Evolutionary conservation across 2,888 invertebrate genomes (phyloP), one percentile per base, ranked within the genome.

Genomic region (Tribolium freemani): DNA sequence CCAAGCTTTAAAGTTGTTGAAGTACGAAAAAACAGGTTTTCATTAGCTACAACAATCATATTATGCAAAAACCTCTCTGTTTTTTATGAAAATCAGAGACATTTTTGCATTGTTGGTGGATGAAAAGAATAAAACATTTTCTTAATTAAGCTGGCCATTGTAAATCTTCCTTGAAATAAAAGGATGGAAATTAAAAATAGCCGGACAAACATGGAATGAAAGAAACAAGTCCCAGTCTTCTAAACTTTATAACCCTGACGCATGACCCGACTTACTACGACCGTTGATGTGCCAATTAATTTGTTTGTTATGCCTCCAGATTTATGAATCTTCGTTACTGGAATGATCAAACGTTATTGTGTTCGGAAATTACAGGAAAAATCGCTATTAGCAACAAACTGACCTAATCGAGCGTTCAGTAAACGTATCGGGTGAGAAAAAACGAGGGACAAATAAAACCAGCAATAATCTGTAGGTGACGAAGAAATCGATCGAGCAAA

Each of bases 101-200:
- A 54, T 26, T 26, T 26, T 26, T 26, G 38, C 3, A 5, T 38
- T 38, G 8, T 38, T 8, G 1, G 67, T 70, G 61, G 63, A 73
- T 54, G 75, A 77, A 79, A 78, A 77, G 69, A 69, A 72, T 73
- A 44, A 72, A 77, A 72, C 77, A 75, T 79, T 79, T 78, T 78
- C 78, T 77, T 80, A 80, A 81, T 81, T 81, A 81, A 81, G 77
- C 75, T 75, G 72, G 77, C 76, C 76, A 79, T 80, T 79, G 79
- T 78, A 76, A 78, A 80, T 78, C 76, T 76, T 75, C 67, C 75
- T 63, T 53, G 72, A 73, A 78, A 77, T 73, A 75, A 77, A 79
- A 78, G 76, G 76, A 77, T 75, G 78, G 76, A 81, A 81, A 81
- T 80, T 80, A 80, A 80, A 80, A 81, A 81, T 81, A 78, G 78